A percentile compares a stretch with the other conserved stretches of the same genome.
Evolutionary conservation across 2,113 vertebrate species (phyloP).

Genomic region (Chloropsis hardwickii): DNA sequence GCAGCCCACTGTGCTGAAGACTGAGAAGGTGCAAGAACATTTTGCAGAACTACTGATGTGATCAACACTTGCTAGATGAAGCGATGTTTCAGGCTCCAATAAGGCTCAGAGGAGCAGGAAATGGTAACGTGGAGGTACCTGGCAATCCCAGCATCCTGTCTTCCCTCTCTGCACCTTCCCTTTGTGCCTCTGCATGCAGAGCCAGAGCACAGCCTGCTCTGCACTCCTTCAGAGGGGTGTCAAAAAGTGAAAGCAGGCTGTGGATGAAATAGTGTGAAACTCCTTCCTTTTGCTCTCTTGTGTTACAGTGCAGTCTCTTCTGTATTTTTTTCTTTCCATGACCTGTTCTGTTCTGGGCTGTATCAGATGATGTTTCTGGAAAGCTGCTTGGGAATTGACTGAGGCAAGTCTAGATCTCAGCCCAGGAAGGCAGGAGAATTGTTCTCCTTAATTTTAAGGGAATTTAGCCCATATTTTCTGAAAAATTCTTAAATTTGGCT

Average conservation of each 20-base stretch:
- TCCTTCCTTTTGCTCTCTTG: neutral
- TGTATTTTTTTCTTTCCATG: neutral
- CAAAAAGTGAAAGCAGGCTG: neutral
- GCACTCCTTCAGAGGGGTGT: neutral
- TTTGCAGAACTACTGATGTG: neutral
- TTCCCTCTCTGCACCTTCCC: neutral
- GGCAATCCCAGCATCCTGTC: neutral
- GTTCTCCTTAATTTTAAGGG: neutral
- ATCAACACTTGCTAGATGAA: neutral
- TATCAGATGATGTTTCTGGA: neutral
- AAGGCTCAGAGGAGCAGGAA: neutral
- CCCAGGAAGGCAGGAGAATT: neutral
- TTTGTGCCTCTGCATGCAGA: neutral
- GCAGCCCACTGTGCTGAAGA: neutral
- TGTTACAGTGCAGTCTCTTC: neutral
- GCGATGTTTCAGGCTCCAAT: neutral
- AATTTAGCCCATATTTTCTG: neutral
- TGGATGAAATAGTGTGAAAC: neutral
- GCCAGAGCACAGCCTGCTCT: fast-evolving
- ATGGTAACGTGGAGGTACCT: fast-evolving
- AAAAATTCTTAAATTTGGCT: neutral
- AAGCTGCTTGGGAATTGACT: neutral
- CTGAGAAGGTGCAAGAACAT: neutral
- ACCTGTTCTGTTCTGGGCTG: neutral
- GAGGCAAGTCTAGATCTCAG: neutral